Conservation (phyloP, 2,797 vertebrate genomes). For the Gymnodraco acuticeps region DNA sequence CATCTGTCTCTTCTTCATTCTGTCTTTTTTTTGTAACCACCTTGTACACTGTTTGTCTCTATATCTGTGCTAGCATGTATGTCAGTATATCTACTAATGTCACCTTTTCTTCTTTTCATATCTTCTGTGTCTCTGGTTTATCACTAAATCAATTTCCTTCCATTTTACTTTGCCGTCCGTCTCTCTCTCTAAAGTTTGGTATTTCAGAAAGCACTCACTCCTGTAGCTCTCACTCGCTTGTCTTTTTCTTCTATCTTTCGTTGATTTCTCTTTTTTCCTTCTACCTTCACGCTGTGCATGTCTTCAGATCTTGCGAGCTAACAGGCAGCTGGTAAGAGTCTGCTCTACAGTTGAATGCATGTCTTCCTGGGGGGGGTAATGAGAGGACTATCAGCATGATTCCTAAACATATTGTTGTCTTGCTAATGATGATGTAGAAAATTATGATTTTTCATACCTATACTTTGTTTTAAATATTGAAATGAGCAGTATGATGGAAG, state of each 20-base stretch:
- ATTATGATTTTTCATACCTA: not conserved
- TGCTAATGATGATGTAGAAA: constrained; percentile 10
- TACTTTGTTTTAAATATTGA: not conserved
- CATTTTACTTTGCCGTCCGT: constrained; percentile 32
- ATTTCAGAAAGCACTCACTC: constrained; percentile 52
- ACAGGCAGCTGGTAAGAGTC: constrained; percentile 94
- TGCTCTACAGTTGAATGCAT: constrained; percentile 70
- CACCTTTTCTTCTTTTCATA: constrained; percentile 10
- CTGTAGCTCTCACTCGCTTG: constrained; percentile 52
- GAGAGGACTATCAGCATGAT: constrained; percentile 24
- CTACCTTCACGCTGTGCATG: constrained; percentile 89
- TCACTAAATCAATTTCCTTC: constrained; percentile 20
- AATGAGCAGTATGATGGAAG: not conserved
- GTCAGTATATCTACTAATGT: constrained; percentile 14
- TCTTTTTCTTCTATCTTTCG: constrained; percentile 64
- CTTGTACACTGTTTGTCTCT: constrained; percentile 15
- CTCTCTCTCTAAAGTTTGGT: constrained; percentile 52
- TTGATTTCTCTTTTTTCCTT: constrained; percentile 73
- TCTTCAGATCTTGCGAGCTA: constrained; percentile 94
- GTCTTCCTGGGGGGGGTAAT: constrained; percentile 62
- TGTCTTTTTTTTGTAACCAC: constrained; percentile 41
- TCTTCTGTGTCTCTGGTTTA: constrained; percentile 4
- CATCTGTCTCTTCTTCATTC: constrained; percentile 22
- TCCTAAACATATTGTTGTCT: constrained; percentile 16
- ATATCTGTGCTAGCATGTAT: constrained; percentile 21